Conservation (phyloP, 2,797 vertebrate species). For the Clarias fuscus region DNA sequence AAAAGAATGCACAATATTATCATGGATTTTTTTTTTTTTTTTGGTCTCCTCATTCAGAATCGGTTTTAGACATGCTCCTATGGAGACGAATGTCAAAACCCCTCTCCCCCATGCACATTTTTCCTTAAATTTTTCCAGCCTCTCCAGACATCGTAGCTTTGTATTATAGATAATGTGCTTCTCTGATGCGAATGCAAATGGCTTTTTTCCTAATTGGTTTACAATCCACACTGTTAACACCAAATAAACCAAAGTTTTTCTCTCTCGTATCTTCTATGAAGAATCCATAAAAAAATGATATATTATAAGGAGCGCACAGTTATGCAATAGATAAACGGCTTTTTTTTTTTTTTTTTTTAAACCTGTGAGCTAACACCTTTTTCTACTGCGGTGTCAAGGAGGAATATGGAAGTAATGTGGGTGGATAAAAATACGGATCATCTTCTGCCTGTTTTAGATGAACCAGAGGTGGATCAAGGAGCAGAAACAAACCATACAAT, state of each 20-base stretch:
- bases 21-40: constrained; percentile 13
- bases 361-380: constrained; percentile 29
- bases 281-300: constrained; percentile 19
- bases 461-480: constrained; percentile 29
- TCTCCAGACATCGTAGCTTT: constrained; percentile 55
- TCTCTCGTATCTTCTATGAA: constrained; percentile 20
- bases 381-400: constrained; percentile 32
- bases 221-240: constrained; percentile 58
- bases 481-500: constrained; percentile 18
- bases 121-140: constrained; percentile 35
- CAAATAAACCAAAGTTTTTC: constrained; percentile 35
- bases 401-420: constrained; percentile 45
- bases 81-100: constrained; percentile 34
- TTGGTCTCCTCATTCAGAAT: constrained; percentile 35
- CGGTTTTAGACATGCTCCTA: constrained; percentile 47
- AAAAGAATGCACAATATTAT: background rate
- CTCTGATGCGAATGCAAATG: constrained; percentile 63
- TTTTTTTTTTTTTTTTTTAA: constrained; percentile 21
- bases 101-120: constrained; percentile 32
- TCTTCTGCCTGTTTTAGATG: constrained; percentile 42
- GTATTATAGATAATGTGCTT: constrained; percentile 66
- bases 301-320: constrained; percentile 37
- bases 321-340: constrained; percentile 33
- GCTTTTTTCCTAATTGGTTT: constrained; percentile 60
- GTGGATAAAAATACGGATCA: constrained; percentile 45